A percentile compares a stretch with the other conserved stretches of the same genome.
These are phyloP conservation scores for Galaxias olidus DNA, from an alignment of 2,797 vertebrate genomes.

Conservation along the genomic window DNA sequence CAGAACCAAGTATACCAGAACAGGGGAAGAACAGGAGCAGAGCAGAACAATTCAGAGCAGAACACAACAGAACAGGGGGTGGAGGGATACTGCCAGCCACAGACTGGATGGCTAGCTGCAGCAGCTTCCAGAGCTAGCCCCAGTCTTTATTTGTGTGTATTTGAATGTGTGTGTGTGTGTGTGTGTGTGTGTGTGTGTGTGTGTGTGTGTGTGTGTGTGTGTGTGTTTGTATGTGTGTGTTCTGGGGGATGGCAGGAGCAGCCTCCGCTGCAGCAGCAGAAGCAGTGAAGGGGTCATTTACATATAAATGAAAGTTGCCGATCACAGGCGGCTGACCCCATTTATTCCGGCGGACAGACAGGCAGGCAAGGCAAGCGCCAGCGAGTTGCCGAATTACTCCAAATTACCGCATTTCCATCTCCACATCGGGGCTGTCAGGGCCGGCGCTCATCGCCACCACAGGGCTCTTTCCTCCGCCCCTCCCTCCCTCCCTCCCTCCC, in stretches of 20 bases:
- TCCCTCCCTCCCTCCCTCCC: conserved; percentile 42
- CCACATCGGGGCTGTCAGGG: conserved; percentile 78
- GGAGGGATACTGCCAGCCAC: too few relatives aligned
- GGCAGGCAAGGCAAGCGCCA: conserved; percentile 77
- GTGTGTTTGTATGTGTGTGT: conserved; percentile 53
- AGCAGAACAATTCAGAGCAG: background rate
- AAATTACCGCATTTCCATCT: conserved; percentile 86
- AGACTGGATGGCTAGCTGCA: too few relatives aligned
- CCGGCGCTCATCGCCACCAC: conserved; percentile 69
- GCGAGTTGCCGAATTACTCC: conserved; percentile 83
- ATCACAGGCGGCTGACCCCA: conserved; percentile 84
- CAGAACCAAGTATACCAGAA: background rate
- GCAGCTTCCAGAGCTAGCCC: conserved; percentile 18
- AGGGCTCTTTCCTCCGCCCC: conserved; percentile 42
- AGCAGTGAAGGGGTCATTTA: conserved; percentile 79
- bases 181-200: too few relatives aligned
- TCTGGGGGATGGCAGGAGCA: conserved; percentile 50
- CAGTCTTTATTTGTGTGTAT: too few relatives aligned
- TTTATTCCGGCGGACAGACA: conserved; percentile 82
- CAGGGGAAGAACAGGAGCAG: too few relatives aligned
- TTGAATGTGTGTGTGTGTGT: too few relatives aligned
- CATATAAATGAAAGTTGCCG: conserved; percentile 90
- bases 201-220: conserved; percentile 40
- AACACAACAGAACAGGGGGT: too few relatives aligned
- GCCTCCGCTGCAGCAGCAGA: conserved; percentile 68